phyloP scores from a whole-genome alignment of 2,797 vertebrate species.

The Centropyge bicolor region DNA sequence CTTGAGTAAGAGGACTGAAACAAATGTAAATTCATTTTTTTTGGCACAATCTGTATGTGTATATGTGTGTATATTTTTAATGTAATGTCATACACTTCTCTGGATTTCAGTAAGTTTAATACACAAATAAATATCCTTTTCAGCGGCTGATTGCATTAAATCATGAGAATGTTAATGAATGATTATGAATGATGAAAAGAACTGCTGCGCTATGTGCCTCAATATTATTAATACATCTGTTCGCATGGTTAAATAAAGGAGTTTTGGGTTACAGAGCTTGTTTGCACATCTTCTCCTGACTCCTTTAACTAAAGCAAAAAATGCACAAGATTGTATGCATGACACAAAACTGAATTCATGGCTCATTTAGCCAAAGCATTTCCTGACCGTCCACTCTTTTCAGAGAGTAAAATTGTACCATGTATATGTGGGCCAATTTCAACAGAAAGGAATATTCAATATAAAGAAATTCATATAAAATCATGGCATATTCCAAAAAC shows the following conservation, averaged over 20 bases:
- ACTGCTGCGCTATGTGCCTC: background rate
- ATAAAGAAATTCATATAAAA: too few relatives aligned
- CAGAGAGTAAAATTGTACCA: background rate
- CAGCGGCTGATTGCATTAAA: background rate
- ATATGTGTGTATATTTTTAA: slow-evolving; percentile 7
- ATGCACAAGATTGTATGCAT: background rate
- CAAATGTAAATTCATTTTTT: background rate
- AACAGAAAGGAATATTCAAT: too few relatives aligned
- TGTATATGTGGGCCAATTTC: too few relatives aligned
- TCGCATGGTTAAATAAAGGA: background rate
- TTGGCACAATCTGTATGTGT: background rate
- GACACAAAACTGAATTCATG: background rate
- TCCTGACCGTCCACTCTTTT: background rate
- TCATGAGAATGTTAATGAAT: background rate
- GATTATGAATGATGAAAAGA: background rate
- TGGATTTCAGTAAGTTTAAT: slow-evolving; percentile 38
- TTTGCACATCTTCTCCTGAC: slow-evolving; percentile 1
- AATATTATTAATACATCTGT: background rate
- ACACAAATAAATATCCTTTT: slow-evolving; percentile 35
- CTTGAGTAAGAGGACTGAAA: background rate
- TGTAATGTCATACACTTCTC: background rate
- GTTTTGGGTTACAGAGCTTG: slow-evolving; percentile 18
- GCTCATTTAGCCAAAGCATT: background rate
- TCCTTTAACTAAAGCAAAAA: background rate
- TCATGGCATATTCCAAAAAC: too few relatives aligned